A percentile compares a stretch with the other conserved stretches of the same genome.
These are phyloP conservation scores for Sabatieria punctata DNA, from an alignment of 2,888 invertebrate genomes.

Conservation along the genomic window DNA sequence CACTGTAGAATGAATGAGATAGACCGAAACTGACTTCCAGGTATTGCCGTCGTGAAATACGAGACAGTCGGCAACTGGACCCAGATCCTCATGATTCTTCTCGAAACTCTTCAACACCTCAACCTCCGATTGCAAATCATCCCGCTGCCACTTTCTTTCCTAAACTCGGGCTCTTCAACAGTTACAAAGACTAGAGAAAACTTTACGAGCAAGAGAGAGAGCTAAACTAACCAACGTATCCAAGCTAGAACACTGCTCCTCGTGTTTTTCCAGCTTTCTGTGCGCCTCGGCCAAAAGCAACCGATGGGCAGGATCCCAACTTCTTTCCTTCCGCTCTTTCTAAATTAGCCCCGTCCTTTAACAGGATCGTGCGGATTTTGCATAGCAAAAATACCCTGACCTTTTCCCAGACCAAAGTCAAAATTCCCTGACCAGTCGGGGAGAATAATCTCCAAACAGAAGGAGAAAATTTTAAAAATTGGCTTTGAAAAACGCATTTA, in stretches of 20 bases:
- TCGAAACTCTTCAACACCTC: slow-evolving; percentile 61
- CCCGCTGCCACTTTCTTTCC: slow-evolving; percentile 61
- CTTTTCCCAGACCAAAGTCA: no score
- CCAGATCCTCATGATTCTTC: slow-evolving; percentile 68
- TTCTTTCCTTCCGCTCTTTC: slow-evolving; percentile 56
- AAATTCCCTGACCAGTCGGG: no score
- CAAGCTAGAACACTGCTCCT: no score
- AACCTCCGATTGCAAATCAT: slow-evolving; percentile 67
- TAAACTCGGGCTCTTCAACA: slow-evolving; percentile 12
- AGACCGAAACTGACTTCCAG: slow-evolving; percentile 56
- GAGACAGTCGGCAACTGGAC: slow-evolving; percentile 79
- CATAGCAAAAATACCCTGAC: slow-evolving; percentile 3
- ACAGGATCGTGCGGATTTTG: not conserved
- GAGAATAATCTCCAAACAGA: no score
- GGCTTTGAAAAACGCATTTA: no score
- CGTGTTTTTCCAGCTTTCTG: slow-evolving; percentile 52
- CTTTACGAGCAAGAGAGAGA: no score
- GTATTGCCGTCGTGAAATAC: slow-evolving; percentile 72
- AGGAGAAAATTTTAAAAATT: no score
- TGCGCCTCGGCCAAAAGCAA: slow-evolving; percentile 56
- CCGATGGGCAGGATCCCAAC: slow-evolving; percentile 70
- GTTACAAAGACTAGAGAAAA: not conserved
- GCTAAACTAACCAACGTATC: no score
- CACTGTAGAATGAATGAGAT: no score
- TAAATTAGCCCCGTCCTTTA: slow-evolving; percentile 29